phyloP scores from a whole-genome alignment of 1,140 invertebrate genomes.

The Bradynema listronoti region DNA sequence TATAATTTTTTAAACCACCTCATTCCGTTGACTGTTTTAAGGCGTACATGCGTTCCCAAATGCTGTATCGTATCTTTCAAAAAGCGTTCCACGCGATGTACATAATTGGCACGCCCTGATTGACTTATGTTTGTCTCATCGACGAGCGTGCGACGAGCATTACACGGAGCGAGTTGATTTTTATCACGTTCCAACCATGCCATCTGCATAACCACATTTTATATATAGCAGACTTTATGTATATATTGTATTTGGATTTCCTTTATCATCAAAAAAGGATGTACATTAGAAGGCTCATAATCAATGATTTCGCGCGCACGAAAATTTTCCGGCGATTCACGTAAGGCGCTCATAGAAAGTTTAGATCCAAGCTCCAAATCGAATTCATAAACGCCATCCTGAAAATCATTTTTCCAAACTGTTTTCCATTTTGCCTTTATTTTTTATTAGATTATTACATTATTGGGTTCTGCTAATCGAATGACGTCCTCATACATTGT shows the following conservation, averaged over 20 bases:
- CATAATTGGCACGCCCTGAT: neutral
- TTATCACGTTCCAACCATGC: conserved; percentile 8
- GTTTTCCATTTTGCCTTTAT: no score
- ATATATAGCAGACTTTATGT: neutral
- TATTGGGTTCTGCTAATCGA: no score
- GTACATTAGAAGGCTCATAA: neutral
- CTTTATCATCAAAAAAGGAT: neutral
- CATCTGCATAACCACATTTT: conserved; percentile 1
- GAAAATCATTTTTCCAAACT: no score
- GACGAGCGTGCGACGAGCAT: conserved; percentile 2
- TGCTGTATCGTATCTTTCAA: conserved; percentile 1
- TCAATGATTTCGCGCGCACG: neutral
- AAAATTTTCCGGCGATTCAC: no score
- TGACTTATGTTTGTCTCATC: neutral
- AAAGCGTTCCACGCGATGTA: neutral
- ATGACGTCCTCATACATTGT: no score
- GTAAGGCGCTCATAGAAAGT: conserved; percentile 8
- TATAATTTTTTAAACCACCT: neutral
- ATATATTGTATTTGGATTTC: neutral
- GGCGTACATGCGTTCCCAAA: neutral
- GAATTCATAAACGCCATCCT: conserved; percentile 12
- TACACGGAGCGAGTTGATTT: neutral
- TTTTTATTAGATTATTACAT: no score
- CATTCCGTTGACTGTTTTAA: conserved; percentile 3
- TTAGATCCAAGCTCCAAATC: neutral